Evolutionary conservation across 2,888 invertebrate species (phyloP), one percentile per base, ranked within the genome.

Genomic region (Seira sanloemensis): DNA sequence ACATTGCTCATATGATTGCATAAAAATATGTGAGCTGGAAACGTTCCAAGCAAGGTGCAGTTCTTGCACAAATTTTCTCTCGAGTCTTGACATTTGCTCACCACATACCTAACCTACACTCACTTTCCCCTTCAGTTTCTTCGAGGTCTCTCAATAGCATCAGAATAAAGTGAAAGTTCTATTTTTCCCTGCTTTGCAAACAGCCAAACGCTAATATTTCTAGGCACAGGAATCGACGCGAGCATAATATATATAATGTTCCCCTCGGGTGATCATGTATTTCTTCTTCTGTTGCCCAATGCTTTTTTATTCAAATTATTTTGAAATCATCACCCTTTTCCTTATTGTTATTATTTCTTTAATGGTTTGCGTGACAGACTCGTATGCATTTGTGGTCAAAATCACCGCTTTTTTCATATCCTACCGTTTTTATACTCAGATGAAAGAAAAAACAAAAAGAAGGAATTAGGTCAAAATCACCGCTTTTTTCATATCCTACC

Each of bases 301-400:
- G 16, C 65, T 68, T 46, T 25, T 2, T 16, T 46, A 71, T 21
- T 21, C 26, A 7, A 78, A 84, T 75, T 69, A 74, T 78, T 83
- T 78, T 19, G 74, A 78, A 78, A 84, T 84, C 83, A 83, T 78
- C 74, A 73, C 78, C 75, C 83, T 75, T 62, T 78, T 24, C 21
- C n/a, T 5, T 58, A 4, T 16, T 25, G 25, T 24, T 67, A 67
- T 67, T 67, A 67, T 69, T 69, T 7, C 27, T 69, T 18, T 62
- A 26, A 78, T 26, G 69, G 69, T 75, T n/a, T 76, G 81, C 81
- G 71, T 81, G 75, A 68, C 73, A 26, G 9, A 46, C 19, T 12
- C 58, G n/a, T 58, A 18, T 58, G 58, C 2, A 58, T 78, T 58
- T 78, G 19, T 24, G 23, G 26, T n/a, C 68, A 26, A 71, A 79